Percentiles rank a stretch among this genome's conserved stretches.
Conservation (phyloP, 2,797 vertebrate genomes). For the Arctocebus calabarensis region DNA sequence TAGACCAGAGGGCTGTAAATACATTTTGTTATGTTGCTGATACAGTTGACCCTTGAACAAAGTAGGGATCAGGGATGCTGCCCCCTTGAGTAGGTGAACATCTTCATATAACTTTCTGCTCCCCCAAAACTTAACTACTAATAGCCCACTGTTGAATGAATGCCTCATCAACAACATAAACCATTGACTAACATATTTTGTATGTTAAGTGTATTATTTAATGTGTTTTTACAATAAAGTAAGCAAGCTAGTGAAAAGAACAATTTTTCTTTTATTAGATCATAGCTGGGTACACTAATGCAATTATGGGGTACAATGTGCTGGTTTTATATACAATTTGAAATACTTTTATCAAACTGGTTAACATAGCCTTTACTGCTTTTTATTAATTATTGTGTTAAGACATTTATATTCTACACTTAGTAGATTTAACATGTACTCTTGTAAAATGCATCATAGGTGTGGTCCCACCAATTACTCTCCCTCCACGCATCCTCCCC, state of each 20-base stretch:
- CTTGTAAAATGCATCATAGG: no score
- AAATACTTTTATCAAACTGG: no score
- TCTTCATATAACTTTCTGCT: neutral
- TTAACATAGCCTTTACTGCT: no score
- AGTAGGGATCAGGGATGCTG: neutral
- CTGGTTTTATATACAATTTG: no score
- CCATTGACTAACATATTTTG: neutral
- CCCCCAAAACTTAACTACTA: neutral
- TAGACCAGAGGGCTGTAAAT: neutral
- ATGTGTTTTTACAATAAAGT: neutral
- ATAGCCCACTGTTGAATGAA: neutral
- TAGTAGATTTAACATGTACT: no score
- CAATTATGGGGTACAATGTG: no score
- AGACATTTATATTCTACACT: no score
- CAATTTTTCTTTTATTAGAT: no score
- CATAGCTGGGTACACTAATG: no score
- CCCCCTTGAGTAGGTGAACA: neutral
- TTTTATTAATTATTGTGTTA: no score
- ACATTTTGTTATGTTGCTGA: conserved; percentile 29
- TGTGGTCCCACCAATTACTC: no score
- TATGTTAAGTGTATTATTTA: neutral
- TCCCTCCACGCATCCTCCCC: no score
- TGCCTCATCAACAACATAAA: neutral
- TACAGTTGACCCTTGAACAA: neutral
- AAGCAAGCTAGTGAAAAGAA: neutral